phyloP scores from a whole-genome alignment of 1,140 invertebrate species.

The Conus ventricosus region DNA sequence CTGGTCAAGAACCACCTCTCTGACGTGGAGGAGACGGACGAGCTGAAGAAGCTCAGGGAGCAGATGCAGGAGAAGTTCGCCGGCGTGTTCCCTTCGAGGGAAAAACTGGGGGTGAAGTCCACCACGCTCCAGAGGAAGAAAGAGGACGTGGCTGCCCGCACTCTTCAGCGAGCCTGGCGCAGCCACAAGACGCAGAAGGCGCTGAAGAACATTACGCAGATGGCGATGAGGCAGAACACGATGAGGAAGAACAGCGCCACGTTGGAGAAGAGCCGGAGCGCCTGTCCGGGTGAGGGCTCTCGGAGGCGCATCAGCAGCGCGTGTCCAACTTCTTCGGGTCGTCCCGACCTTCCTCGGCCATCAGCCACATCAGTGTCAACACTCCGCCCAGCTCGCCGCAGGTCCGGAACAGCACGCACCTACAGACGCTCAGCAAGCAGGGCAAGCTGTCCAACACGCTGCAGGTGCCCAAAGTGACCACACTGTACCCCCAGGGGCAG shows the following conservation, averaged over 20 bases:
- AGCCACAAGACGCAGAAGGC: slow-evolving; percentile 68
- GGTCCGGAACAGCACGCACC: neutral
- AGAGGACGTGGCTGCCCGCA: slow-evolving; percentile 93
- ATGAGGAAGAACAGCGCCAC: slow-evolving; percentile 37
- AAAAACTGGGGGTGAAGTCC: slow-evolving; percentile 94
- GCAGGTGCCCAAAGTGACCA: slow-evolving; percentile 31
- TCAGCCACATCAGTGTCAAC: slow-evolving; percentile 50
- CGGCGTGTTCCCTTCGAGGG: slow-evolving; percentile 93
- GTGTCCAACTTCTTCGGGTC: slow-evolving; percentile 62
- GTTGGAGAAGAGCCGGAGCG: slow-evolving; percentile 41
- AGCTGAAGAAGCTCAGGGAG: slow-evolving; percentile 90
- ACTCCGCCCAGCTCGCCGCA: slow-evolving; percentile 25
- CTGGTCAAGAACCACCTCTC: slow-evolving; percentile 92
- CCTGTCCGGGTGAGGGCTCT: slow-evolving; percentile 45
- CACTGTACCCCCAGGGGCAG: neutral
- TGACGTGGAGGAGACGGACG: slow-evolving; percentile 95
- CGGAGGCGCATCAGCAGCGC: slow-evolving; percentile 58
- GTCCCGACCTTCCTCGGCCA: slow-evolving; percentile 44
- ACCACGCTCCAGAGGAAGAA: slow-evolving; percentile 96
- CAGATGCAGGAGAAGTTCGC: slow-evolving; percentile 98
- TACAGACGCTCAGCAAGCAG: slow-evolving; percentile 25
- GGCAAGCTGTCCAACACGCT: slow-evolving; percentile 38
- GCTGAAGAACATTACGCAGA: slow-evolving; percentile 64
- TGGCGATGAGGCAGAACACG: slow-evolving; percentile 63
- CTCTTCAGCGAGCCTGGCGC: slow-evolving; percentile 85